These are phyloP conservation scores for Pseudochromis fuscus DNA, from an alignment of 2,797 vertebrate species.

Conservation along the genomic window DNA sequence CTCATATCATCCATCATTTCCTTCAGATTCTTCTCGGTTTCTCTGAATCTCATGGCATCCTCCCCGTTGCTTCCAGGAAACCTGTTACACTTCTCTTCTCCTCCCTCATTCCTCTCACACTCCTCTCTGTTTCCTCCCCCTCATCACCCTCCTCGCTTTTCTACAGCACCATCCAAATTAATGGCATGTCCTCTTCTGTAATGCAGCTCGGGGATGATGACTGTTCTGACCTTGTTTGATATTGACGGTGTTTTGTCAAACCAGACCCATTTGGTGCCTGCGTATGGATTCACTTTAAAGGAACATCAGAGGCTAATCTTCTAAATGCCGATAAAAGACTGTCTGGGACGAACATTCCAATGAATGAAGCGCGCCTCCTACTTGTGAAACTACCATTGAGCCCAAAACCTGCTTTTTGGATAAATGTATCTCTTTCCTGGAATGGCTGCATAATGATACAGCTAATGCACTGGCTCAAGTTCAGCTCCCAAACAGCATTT, in stretches of 20 bases:
- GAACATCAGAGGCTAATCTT: conserved; percentile 49
- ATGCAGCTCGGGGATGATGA: conserved; percentile 54
- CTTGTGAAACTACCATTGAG: conserved; percentile 23
- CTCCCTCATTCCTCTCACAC: conserved; percentile 60
- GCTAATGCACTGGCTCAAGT: conserved; percentile 5
- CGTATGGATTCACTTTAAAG: conserved; percentile 19
- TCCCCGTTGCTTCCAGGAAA: conserved; percentile 56
- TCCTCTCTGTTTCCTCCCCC: conserved; percentile 38
- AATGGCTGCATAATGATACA: conserved; percentile 22
- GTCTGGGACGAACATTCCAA: conserved; percentile 32
- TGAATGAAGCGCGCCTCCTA: conserved; percentile 5
- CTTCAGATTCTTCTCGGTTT: conserved; percentile 20
- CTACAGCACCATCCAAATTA: conserved; percentile 45
- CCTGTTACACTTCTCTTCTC: conserved; percentile 50
- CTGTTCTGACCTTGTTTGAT: conserved; percentile 65
- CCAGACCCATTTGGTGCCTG: conserved; percentile 18
- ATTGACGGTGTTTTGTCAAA: conserved; percentile 50
- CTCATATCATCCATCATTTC: conserved; percentile 8
- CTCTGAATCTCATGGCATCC: neutral
- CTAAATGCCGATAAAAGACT: conserved; percentile 21
- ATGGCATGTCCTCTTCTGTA: conserved; percentile 49
- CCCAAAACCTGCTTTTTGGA: conserved; percentile 21
- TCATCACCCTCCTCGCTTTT: conserved; percentile 41
- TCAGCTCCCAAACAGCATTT: conserved; percentile 6
- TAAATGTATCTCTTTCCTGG: conserved; percentile 18